These are phyloP conservation scores for Steinernema carpocapsae DNA, from an alignment of 2,888 invertebrate genomes.

Conservation along the genomic window DNA sequence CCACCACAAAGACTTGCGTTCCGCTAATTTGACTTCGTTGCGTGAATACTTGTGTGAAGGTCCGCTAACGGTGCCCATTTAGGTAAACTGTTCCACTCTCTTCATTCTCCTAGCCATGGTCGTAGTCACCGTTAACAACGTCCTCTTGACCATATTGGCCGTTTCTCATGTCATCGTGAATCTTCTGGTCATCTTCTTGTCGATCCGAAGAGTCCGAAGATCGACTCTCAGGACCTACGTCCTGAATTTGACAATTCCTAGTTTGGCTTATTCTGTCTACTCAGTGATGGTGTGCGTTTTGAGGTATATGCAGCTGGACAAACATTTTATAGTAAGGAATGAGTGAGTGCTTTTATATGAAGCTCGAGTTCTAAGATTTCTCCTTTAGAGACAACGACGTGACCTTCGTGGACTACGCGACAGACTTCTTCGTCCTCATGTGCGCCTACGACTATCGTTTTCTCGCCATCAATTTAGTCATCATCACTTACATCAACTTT, in stretches of 20 bases:
- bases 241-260: not conserved
- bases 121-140: not conserved
- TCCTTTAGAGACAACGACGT: not conserved
- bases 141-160: not conserved
- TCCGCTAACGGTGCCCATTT: too few relatives aligned
- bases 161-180: constrained; percentile 17
- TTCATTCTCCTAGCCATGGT: not conserved
- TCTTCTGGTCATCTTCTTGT: constrained; percentile 11
- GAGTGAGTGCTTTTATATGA: not conserved
- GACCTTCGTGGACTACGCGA: not conserved
- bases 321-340: not conserved
- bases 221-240: constrained; percentile 9
- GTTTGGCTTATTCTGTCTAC: not conserved
- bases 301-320: not conserved
- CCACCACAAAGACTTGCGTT: too few relatives aligned
- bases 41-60: too few relatives aligned
- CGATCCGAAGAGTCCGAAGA: not conserved
- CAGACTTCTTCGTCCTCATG: not conserved
- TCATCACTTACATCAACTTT: constrained; percentile 16
- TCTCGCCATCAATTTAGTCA: not conserved
- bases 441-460: constrained; percentile 22
- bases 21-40: too few relatives aligned
- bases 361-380: not conserved
- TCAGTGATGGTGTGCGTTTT: not conserved
- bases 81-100: not conserved